These are phyloP conservation scores for Monopis laevigella DNA, from an alignment of 2,888 invertebrate species.

Conservation along the genomic window DNA sequence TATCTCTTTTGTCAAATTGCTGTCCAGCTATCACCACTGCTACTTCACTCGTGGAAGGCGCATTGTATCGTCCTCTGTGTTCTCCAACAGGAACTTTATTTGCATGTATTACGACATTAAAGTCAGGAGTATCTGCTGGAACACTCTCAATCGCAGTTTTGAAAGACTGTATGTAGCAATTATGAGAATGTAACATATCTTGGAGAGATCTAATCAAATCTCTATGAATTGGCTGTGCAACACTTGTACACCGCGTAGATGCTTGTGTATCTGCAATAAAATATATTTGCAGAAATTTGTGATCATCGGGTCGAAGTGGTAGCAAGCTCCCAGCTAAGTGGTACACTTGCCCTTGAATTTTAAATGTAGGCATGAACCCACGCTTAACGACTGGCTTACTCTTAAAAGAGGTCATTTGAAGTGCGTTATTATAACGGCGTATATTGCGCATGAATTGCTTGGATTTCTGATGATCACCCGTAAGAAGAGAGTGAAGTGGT, in stretches of 20 bases:
- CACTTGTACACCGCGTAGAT: neutral
- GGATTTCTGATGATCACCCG: slow-evolving; percentile 23
- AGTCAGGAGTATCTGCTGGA: neutral
- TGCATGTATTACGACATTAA: neutral
- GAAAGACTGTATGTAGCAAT: neutral
- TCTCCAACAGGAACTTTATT: neutral
- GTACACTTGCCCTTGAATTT: slow-evolving; percentile 15
- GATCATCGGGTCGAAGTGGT: neutral
- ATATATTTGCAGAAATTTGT: slow-evolving; percentile 7
- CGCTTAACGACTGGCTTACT: slow-evolving; percentile 24
- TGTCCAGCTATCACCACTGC: slow-evolving; percentile 1
- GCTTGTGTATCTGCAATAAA: neutral
- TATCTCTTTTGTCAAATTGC: neutral
- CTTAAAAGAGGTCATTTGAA: slow-evolving; percentile 28
- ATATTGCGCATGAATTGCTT: slow-evolving; percentile 25
- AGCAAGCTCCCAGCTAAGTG: neutral
- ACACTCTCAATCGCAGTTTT: neutral
- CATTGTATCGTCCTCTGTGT: slow-evolving; percentile 1
- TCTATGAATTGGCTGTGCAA: neutral
- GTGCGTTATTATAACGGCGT: slow-evolving; percentile 22
- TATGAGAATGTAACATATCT: neutral
- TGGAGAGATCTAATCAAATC: neutral
- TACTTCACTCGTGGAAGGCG: slow-evolving; percentile 3
- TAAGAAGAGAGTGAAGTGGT: slow-evolving; percentile 26
- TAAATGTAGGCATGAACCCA: slow-evolving; percentile 25